phyloP scores from a whole-genome alignment of 2,113 vertebrate species.

The Salvelinus sp. region DNA sequence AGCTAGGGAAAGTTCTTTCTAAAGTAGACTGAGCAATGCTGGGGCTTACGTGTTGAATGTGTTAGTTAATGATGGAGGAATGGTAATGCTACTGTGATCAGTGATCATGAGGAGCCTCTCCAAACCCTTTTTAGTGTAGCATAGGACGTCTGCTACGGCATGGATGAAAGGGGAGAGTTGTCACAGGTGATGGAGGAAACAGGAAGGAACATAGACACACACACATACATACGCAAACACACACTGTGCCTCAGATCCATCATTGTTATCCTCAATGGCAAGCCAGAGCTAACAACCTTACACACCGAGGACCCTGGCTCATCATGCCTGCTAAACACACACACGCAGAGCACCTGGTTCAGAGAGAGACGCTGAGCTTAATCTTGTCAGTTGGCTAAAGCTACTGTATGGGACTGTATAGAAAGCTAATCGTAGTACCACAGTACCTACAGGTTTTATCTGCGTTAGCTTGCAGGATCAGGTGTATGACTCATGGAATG shows the following conservation, averaged over 20 bases:
- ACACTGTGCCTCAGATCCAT: neutral
- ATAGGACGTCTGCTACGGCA: conserved; percentile 17
- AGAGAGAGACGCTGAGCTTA: neutral
- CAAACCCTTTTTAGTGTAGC: conserved; percentile 38
- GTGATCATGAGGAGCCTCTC: conserved; percentile 7
- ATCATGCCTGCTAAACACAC: conserved; percentile 11
- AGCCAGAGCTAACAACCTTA: conserved; percentile 12
- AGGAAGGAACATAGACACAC: neutral
- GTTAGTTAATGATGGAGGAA: conserved; percentile 43
- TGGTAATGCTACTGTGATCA: conserved; percentile 1
- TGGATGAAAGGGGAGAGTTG: conserved; percentile 31
- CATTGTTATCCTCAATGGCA: conserved; percentile 5
- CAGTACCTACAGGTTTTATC: neutral
- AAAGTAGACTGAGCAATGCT: too few relatives aligned
- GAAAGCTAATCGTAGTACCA: conserved; percentile 1
- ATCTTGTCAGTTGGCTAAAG: conserved; percentile 19
- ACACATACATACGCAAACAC: neutral
- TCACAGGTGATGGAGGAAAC: conserved; percentile 46
- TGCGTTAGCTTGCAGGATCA: neutral
- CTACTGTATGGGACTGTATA: neutral
- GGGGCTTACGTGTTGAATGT: too few relatives aligned
- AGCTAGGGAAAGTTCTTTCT: too few relatives aligned
- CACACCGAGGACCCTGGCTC: conserved; percentile 11
- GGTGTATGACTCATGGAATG: neutral
- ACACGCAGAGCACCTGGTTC: conserved; percentile 16